phyloP scores from a whole-genome alignment of 2,797 vertebrate genomes.

The Pipistrellus pipistrellus region DNA sequence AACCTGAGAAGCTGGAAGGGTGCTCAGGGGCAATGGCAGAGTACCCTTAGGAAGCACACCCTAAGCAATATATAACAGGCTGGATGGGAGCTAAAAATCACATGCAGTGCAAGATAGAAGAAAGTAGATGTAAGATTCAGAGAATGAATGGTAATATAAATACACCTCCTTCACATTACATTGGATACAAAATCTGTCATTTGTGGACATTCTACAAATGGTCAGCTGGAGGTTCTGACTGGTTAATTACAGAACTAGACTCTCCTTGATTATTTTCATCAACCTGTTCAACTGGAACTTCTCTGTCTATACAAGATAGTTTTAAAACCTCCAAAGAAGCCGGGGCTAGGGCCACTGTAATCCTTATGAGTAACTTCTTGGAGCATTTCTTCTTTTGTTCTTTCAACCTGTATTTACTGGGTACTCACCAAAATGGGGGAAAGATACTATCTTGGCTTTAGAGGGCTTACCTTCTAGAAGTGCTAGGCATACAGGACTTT shows the following conservation, averaged over 20 bases:
- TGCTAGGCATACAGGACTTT: not conserved
- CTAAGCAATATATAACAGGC: not conserved
- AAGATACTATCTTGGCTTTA: not conserved
- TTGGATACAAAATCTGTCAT: not conserved
- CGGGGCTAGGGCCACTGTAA: not conserved
- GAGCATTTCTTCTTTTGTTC: not conserved
- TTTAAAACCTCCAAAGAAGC: not conserved
- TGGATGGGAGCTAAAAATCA: not conserved
- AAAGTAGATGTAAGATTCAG: not conserved
- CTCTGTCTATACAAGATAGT: not conserved
- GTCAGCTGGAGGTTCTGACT: not conserved
- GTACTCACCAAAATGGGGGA: not conserved
- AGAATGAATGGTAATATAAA: not conserved
- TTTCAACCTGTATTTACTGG: not conserved
- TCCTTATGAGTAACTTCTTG: not conserved
- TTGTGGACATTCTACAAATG: not conserved
- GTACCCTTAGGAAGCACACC: not conserved
- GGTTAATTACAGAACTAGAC: not conserved
- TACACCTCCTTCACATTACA: not conserved
- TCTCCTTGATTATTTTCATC: not conserved
- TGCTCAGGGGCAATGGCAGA: not conserved
- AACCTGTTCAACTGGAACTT: not conserved
- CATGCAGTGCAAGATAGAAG: not conserved
- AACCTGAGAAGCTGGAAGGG: not conserved
- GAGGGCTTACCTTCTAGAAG: not conserved